Evolutionary conservation across 2,888 invertebrate genomes (phyloP).

Genomic region (Drosophila neoperkinsi): DNA sequence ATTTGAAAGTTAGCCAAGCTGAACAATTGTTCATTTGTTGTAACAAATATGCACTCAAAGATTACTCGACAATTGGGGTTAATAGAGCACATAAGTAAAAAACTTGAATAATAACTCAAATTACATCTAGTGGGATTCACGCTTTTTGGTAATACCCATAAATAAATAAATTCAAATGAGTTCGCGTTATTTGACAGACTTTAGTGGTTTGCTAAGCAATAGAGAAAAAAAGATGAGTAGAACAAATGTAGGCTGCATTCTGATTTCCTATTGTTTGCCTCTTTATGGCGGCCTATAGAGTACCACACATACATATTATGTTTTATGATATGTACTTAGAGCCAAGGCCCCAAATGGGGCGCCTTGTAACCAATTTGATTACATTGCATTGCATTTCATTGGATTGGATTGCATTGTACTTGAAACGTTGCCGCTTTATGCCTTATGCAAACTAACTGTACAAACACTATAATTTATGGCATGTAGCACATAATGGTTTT

Average conservation of each 20-base stretch:
- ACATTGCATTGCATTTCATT: constrained; percentile 39
- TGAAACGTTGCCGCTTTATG: constrained; percentile 66
- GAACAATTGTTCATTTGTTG: not conserved
- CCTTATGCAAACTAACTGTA: constrained; percentile 77
- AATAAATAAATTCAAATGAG: constrained; percentile 30
- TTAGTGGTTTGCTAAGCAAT: constrained; percentile 31
- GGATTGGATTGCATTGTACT: constrained; percentile 49
- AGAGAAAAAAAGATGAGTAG: not conserved
- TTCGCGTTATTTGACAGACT: constrained; percentile 18
- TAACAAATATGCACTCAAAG: not conserved
- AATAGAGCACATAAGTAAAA: constrained; percentile 5
- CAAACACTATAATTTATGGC: constrained; percentile 77
- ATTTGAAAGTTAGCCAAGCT: not conserved
- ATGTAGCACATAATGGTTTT: constrained; percentile 78
- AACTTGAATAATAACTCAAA: constrained; percentile 2
- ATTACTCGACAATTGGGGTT: constrained; percentile 1
- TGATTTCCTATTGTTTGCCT: constrained; percentile 30
- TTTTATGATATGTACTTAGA: constrained; percentile 48
- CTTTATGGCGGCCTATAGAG: constrained; percentile 23
- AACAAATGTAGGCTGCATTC: constrained; percentile 16
- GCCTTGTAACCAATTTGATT: constrained; percentile 52
- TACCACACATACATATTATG: constrained; percentile 9
- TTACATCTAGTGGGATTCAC: constrained; percentile 10
- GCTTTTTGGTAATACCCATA: constrained; percentile 24
- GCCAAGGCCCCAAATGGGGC: constrained; percentile 34